Evolutionary conservation across 53 echinoderm and acorn worm species (phyloP), one percentile per base, ranked within the genome.

Genomic region (Mesocentrotus franciscanus): DNA sequence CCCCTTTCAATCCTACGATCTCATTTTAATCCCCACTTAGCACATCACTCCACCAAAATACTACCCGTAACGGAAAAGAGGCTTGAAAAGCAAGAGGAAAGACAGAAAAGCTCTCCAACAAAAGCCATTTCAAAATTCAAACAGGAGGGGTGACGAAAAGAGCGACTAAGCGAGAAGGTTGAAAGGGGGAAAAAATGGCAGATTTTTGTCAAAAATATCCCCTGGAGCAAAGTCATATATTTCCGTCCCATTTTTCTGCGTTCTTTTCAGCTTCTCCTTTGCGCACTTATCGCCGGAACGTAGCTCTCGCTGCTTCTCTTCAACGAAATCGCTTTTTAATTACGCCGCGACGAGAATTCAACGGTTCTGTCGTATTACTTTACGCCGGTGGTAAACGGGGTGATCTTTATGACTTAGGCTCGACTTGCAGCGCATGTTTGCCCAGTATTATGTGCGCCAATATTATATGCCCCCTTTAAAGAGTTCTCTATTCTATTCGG

Each of bases 111-210:
- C 87, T 14, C 59, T 87, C 57, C 56, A 56, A 91, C 91, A 91
- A 91, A 91, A 91, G 91, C 91, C 62, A 91, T 91, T 91, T 91
- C 91, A 61, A 91, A 91, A 91, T 91, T 91, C 91, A 91, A 91
- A 91, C 66, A 91, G 27, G 91, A 87, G 58, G 84, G 87, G 87
- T 87, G 87, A 87, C 87, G 87, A 87, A 58, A 58, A 87, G n/a
- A 87, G 59, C 57, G 87, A 87, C 57, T 87, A 59, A 58, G 87
- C 87, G 87, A 87, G 22, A 87, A 58, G 57, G 1, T 87, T 57
- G 56, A 64, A 66, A 91, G 34, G 66, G 33, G 30, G 66, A 22
- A 66, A 91, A 91, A 66, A 66, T 91, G 91, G 91, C 91, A 87
- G 87, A 66, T 91, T 91, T 85, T 91, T 91, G 91, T 91, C 42